Conservation (phyloP, 2,888 invertebrate genomes). For the Schizotus pectinicornis region DNA sequence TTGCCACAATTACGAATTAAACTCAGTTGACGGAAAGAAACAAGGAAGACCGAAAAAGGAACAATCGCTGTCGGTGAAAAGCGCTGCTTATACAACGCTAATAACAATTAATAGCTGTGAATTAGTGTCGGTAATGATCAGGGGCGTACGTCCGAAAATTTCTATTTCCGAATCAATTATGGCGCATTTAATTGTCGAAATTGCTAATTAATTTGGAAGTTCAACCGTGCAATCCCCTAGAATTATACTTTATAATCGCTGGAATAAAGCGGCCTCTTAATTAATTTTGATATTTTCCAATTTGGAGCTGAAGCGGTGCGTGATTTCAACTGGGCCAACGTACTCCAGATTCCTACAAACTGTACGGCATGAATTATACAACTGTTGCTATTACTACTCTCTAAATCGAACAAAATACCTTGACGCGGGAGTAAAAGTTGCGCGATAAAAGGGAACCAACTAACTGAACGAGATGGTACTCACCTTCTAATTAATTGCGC, state of each 20-base stretch:
- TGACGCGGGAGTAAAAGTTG: background rate
- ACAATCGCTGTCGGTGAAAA: too few relatives aligned
- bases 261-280: slow-evolving; percentile 8
- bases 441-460: too few relatives aligned
- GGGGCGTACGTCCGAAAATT: background rate
- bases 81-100: too few relatives aligned
- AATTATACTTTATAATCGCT: slow-evolving; percentile 14
- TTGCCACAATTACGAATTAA: too few relatives aligned
- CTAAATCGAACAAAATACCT: slow-evolving; percentile 4
- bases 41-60: too few relatives aligned
- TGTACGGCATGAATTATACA: slow-evolving; percentile 22
- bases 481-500: too few relatives aligned
- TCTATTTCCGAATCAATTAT: slow-evolving; percentile 1
- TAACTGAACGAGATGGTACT: too few relatives aligned
- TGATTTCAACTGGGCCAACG: slow-evolving; percentile 18
- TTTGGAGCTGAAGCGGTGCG: slow-evolving; percentile 18
- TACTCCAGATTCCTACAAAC: slow-evolving; percentile 10
- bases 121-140: too few relatives aligned
- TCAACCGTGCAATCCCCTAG: background rate
- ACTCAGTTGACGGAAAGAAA: too few relatives aligned
- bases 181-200: background rate
- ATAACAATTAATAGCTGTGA: too few relatives aligned
- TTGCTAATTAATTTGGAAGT: background rate
- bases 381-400: slow-evolving; percentile 12
- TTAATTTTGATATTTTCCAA: slow-evolving; percentile 19